Evolutionary conservation across 2,797 vertebrate genomes (phyloP).

Genomic region (Geotrypetes seraphini): DNA sequence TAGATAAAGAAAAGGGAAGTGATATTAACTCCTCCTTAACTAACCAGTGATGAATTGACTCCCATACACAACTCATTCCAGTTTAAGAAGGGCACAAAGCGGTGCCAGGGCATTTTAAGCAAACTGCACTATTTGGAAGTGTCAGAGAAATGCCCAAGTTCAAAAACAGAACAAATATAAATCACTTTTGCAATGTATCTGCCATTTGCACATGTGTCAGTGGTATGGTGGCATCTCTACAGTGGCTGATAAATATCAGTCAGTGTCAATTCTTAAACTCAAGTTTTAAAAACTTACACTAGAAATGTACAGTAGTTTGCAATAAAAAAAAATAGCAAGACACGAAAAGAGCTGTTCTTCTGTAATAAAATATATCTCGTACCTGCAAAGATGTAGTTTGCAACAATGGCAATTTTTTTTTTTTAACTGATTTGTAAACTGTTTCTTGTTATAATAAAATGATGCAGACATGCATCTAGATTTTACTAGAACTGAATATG

Average conservation of each 20-base stretch:
- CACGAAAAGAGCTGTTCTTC: slow-evolving; percentile 51
- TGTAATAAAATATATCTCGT: slow-evolving; percentile 59
- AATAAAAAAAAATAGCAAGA: slow-evolving; percentile 24
- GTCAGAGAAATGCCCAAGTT: too few species aligned
- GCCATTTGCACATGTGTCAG: too few species aligned
- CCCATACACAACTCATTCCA: too few species aligned
- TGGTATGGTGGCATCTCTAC: slow-evolving; percentile 34
- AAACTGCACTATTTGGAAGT: too few species aligned
- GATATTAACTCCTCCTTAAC: too few species aligned
- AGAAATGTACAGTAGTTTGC: slow-evolving; percentile 69
- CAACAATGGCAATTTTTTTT: slow-evolving; percentile 64
- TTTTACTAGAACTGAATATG: slow-evolving; percentile 31
- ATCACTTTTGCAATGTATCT: too few species aligned
- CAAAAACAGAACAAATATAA: too few species aligned
- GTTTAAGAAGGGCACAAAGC: too few species aligned
- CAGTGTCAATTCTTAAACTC: slow-evolving; percentile 51
- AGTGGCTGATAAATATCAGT: slow-evolving; percentile 43
- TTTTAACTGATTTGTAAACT: slow-evolving; percentile 74
- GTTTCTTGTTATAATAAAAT: slow-evolving; percentile 75
- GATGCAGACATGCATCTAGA: slow-evolving; percentile 51
- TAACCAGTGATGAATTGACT: too few species aligned
- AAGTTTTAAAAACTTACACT: slow-evolving; percentile 68
- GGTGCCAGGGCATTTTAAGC: too few species aligned
- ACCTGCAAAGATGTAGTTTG: slow-evolving; percentile 78
- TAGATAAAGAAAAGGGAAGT: too few species aligned